Evolutionary conservation across 2,113 vertebrate genomes (phyloP).

Genomic region (Salvator merianae): DNA sequence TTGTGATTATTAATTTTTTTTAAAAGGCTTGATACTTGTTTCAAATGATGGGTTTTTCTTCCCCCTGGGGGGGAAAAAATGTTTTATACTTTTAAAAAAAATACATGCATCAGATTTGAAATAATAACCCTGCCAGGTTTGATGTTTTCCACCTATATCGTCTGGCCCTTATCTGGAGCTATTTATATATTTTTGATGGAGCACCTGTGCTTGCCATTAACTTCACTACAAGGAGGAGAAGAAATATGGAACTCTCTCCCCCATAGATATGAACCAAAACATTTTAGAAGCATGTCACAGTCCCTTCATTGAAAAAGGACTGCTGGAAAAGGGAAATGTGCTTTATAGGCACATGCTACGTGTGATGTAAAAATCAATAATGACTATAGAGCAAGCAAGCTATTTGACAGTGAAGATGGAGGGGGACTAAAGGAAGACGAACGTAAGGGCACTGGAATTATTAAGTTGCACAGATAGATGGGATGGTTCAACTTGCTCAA

Average conservation of each 20-base stretch:
- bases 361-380: too few relatives aligned
- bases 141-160: not conserved
- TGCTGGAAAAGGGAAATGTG: not conserved
- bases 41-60: conserved; percentile 23
- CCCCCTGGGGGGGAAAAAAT: conserved; percentile 37
- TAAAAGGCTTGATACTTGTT: conserved; percentile 41
- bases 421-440: too few relatives aligned
- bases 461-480: too few relatives aligned
- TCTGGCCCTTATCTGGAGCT: not conserved
- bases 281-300: not conserved
- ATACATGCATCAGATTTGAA: not conserved
- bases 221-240: not conserved
- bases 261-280: not conserved
- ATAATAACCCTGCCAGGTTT: not conserved
- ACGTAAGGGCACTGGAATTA: too few relatives aligned
- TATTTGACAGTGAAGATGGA: too few relatives aligned
- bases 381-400: too few relatives aligned
- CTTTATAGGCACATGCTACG: too few relatives aligned
- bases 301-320: not conserved
- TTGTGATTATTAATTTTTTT: conserved; percentile 13
- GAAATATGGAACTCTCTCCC: not conserved
- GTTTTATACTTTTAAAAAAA: not conserved
- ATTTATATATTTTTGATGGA: not conserved
- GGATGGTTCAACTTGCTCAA: too few relatives aligned
- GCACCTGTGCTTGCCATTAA: not conserved